These are phyloP conservation scores for Seira sanloemensis DNA, from an alignment of 2,888 invertebrate species.

Conservation along the genomic window DNA sequence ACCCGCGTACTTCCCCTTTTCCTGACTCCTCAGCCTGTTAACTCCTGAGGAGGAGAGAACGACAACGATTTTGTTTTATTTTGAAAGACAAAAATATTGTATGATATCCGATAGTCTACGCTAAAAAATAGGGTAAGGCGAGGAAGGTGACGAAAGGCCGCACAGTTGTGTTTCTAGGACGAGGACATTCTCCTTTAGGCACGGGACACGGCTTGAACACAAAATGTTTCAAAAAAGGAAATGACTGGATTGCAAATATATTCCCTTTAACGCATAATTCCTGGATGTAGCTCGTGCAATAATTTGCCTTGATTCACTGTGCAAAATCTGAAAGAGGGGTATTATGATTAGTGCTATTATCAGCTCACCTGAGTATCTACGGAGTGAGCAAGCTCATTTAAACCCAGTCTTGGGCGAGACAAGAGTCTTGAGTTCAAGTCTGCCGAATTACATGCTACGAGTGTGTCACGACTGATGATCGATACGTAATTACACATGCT, in stretches of 20 bases:
- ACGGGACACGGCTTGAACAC: too few relatives aligned
- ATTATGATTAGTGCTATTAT: too few relatives aligned
- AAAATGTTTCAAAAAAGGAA: too few relatives aligned
- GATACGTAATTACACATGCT: constrained; percentile 1
- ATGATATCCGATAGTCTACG: too few relatives aligned
- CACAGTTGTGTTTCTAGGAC: constrained; percentile 9
- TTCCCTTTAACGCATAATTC: constrained; percentile 12
- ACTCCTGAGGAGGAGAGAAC: not conserved
- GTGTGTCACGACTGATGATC: constrained; percentile 18
- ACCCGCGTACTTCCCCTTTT: not conserved
- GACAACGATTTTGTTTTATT: not conserved
- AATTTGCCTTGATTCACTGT: constrained; percentile 1
- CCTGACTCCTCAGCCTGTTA: not conserved
- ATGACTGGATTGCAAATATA: not conserved
- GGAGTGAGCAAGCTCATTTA: constrained; percentile 1
- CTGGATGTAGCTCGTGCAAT: not conserved
- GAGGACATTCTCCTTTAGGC: not conserved
- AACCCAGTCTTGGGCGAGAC: not conserved
- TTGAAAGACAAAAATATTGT: constrained; percentile 14
- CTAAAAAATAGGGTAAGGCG: constrained; percentile 2
- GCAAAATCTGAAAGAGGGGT: not conserved
- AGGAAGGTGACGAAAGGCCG: constrained; percentile 5
- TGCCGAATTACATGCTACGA: constrained; percentile 2
- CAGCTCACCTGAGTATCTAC: too few relatives aligned
- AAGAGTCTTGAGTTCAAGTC: not conserved